Base-by-base conservation (phyloP, 1,140 invertebrate genomes). In the Saccostrea cuccullata region DNA sequence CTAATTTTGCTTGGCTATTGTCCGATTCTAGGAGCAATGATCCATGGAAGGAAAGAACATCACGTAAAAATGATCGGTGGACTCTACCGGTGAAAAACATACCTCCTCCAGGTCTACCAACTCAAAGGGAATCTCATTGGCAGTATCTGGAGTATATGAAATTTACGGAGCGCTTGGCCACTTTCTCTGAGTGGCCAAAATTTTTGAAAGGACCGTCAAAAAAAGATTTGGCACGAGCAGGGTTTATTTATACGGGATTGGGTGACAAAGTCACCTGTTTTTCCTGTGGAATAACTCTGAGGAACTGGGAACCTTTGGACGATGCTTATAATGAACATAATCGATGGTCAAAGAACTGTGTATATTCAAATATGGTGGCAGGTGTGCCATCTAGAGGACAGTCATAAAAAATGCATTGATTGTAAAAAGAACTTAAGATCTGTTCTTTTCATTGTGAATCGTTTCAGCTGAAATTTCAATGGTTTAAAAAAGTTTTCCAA, bases 221-320 rank as follows among this genome's bases (percentile, higher is more conserved):
- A 47, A 40, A 82, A 13, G 77, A 82, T 47, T 82, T 82, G 77
- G 77, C 77, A 26, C 11, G 77, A 82, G 77, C 77, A 30, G 77
- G 77, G 17, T 82, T 82, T 26, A 47, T 82, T 30, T 82, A 82
- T 26, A 82, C 26, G 40, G n/a, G 77, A 5, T 17, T 82, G 15
- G 77, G 77, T 20, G 82, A 83, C 12, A 47, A 23, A 55, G 82
- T 83, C 15, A 55, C 15, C 15, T 83, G 82, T 55, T 83, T 83
- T 47, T 83, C 40, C 55, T 83, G 82, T 23, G 82, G 82, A 55
- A 83, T 83, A n/a, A 55, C 40, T 47, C 55, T 83, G 30, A 83
- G 40, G 40, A 55, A 83, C 55, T 83, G 82, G 82, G 82, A 47
- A 47, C 23, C 15, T n/a, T 47, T n/a, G 8, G 82, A 83, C 23